These are phyloP conservation scores for Sciaenops ocellatus DNA, from an alignment of 2,797 vertebrate genomes.

Conservation along the genomic window DNA sequence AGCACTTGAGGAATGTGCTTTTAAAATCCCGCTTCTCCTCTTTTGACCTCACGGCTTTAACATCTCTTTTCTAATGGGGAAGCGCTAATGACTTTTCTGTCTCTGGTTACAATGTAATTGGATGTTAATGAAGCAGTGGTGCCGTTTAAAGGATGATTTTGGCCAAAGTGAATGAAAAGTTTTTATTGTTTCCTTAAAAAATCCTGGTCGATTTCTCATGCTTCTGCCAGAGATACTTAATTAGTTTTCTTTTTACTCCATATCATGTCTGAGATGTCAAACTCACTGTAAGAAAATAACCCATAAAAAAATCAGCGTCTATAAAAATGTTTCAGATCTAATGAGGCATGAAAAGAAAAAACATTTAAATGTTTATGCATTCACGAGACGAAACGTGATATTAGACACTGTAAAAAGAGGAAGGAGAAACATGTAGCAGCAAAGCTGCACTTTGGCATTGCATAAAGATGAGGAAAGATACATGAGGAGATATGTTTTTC, in stretches of 20 bases:
- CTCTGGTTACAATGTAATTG: slow-evolving; percentile 48
- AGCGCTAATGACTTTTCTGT: slow-evolving; percentile 46
- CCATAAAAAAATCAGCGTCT: neutral
- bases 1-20: slow-evolving; percentile 58
- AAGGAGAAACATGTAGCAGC: neutral
- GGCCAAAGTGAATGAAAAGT: slow-evolving; percentile 3
- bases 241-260: slow-evolving; percentile 8
- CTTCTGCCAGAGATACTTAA: neutral
- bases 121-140: slow-evolving; percentile 50
- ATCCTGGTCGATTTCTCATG: neutral
- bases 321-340: neutral
- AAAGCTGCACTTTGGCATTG: neutral
- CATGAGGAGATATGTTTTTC: neutral
- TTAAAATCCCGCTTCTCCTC: slow-evolving; percentile 51
- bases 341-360: slow-evolving; percentile 24
- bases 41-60: slow-evolving; percentile 26
- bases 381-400: slow-evolving; percentile 3
- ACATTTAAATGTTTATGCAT: neutral
- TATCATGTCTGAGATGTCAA: slow-evolving; percentile 10
- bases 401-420: neutral
- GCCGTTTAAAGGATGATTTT: slow-evolving; percentile 22
- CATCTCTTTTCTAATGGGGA: slow-evolving; percentile 31
- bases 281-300: slow-evolving; percentile 10
- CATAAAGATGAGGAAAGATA: neutral
- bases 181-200: neutral